Evolutionary conservation across 2,113 vertebrate species (phyloP).

Genomic region (Strigops habroptila): DNA sequence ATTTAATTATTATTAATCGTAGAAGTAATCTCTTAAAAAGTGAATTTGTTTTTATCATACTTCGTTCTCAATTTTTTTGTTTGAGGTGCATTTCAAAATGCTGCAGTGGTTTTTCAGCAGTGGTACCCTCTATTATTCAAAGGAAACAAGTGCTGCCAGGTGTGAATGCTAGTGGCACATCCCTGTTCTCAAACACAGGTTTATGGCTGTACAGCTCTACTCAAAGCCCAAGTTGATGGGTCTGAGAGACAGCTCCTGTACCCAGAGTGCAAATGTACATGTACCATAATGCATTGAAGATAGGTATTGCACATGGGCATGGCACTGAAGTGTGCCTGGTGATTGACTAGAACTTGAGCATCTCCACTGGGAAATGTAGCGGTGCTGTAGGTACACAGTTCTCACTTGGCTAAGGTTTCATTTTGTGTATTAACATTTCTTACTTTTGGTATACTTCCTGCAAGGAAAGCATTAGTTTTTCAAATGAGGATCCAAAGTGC

Average conservation of each 20-base stretch:
- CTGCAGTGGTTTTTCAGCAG: background rate
- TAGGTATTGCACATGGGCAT: background rate
- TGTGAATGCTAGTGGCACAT: background rate
- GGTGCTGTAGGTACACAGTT: background rate
- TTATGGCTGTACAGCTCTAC: background rate
- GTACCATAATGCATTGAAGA: rapidly evolving
- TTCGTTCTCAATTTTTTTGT: background rate
- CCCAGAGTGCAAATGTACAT: background rate
- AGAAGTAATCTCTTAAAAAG: background rate
- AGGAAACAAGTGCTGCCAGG: background rate
- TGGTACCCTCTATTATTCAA: background rate
- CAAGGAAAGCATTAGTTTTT: background rate
- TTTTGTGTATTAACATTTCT: background rate
- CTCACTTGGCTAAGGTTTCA: background rate
- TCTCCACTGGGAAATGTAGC: background rate
- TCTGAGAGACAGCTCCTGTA: background rate
- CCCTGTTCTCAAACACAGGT: background rate
- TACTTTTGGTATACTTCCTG: background rate
- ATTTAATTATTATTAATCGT: background rate
- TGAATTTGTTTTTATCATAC: background rate
- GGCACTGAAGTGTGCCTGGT: background rate
- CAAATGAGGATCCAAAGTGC: background rate
- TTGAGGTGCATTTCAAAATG: background rate
- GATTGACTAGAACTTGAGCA: background rate
- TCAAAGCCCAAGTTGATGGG: background rate